Base-by-base conservation (phyloP, 1,140 invertebrate genomes). In the Atopsyche davidsoni region DNA sequence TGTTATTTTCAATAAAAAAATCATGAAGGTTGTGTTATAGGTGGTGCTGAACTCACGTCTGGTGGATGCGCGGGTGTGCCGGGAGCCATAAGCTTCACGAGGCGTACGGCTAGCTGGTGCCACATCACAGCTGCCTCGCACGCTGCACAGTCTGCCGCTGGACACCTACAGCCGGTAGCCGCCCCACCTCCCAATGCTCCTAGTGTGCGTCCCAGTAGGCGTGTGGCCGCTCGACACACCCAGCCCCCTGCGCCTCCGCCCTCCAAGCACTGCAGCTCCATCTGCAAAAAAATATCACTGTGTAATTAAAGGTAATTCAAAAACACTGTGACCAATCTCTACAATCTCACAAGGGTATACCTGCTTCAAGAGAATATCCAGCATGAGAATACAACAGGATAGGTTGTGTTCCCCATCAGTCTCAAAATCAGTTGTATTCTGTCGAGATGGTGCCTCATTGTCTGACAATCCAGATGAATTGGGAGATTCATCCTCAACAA, bases 301-400 rank as follows among this genome's bases (percentile, higher is more conserved):
- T 51, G 36, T 39, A 21, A 16, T 43, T 13, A 4, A 32, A 10
- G 21, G 40, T 3, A 19, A 47, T 42, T 6, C 9, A 45, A 28
- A 28, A n/a, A n/a, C n/a, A n/a, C n/a, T n/a, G n/a, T n/a, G n/a
- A n/a, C n/a, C n/a, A n/a, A n/a, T n/a, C n/a, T n/a, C n/a, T n/a
- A n/a, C n/a, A n/a, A n/a, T n/a, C n/a, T n/a, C n/a, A n/a, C n/a
- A n/a, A n/a, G n/a, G n/a, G n/a, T 17, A 46, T 53, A 91, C 87
- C 77, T 99, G 96, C 75, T 96, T 96, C 2, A 96, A 70, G 25
- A 96, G 69, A 54, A 98, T 86, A 67, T 98, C 96, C 44, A 98
- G 72, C 93, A 98, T 98, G 2, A 98, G 78, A 53, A 98, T 91
- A 66, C 92, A 96, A 62, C 94, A 96, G 2, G 89, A 89, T 4